phyloP scores from a whole-genome alignment of 1,140 invertebrate genomes.

The Cotesia chilonis region DNA sequence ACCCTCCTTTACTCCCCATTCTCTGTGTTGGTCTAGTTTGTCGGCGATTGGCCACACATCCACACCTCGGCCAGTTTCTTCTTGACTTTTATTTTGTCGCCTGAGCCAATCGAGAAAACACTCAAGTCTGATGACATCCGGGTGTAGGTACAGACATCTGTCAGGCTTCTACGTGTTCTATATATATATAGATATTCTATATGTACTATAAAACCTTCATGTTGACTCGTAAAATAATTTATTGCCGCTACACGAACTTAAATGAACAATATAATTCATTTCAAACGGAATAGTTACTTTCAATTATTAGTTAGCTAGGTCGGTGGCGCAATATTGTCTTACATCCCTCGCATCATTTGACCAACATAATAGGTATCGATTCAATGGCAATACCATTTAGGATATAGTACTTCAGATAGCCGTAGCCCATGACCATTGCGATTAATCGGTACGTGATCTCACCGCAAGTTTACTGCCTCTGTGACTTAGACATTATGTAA shows the following conservation, averaged over 20 bases:
- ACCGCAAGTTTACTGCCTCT: constrained; percentile 12
- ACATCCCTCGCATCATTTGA: neutral
- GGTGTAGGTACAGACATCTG: too few species aligned
- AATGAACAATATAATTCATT: neutral
- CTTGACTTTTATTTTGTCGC: constrained; percentile 17
- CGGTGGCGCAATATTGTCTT: neutral
- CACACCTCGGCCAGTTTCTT: neutral
- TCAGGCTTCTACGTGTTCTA: neutral
- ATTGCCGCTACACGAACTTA: neutral
- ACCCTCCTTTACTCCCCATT: neutral
- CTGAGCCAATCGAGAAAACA: constrained; percentile 7
- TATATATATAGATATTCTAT: too few species aligned
- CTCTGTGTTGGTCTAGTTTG: neutral
- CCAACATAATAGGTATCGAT: constrained; percentile 12
- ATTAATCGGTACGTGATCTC: constrained; percentile 21
- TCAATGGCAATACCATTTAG: constrained; percentile 11
- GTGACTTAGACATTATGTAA: constrained; percentile 24
- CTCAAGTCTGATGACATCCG: neutral
- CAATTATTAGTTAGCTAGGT: neutral
- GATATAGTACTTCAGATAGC: constrained; percentile 15
- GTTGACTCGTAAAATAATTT: neutral
- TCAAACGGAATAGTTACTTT: neutral
- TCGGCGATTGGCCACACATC: too few species aligned
- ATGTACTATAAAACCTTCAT: neutral
- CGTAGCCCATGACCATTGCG: constrained; percentile 17